A percentile compares a stretch with the other conserved stretches of the same genome.
Conservation (phyloP, 2,888 invertebrate species). For the Acanthococcus lagerstroemiae region DNA sequence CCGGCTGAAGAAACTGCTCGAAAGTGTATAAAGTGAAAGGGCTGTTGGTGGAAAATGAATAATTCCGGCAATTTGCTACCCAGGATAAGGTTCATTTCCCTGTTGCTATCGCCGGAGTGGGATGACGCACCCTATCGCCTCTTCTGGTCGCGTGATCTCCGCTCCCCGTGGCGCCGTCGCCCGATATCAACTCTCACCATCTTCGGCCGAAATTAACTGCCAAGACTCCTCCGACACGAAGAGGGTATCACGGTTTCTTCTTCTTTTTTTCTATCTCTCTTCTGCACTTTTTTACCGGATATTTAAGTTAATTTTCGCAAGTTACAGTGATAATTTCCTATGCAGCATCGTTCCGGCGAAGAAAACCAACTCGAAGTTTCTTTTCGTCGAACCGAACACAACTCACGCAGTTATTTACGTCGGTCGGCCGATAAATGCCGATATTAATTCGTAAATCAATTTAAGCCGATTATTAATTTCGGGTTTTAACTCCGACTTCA, state of each 20-base stretch:
- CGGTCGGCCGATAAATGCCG: too few relatives aligned
- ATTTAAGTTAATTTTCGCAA: too few relatives aligned
- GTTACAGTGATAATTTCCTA: too few relatives aligned
- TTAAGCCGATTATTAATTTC: neutral
- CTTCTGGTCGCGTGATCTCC: neutral
- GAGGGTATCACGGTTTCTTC: neutral
- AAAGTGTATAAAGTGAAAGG: constrained; percentile 23
- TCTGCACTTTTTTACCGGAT: too few relatives aligned
- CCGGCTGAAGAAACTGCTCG: constrained; percentile 14
- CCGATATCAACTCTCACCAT: constrained; percentile 13
- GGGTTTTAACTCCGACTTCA: too few relatives aligned
- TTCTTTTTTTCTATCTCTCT: too few relatives aligned
- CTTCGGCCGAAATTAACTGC: constrained; percentile 16
- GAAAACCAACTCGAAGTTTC: too few relatives aligned
- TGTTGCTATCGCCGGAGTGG: constrained; percentile 21
- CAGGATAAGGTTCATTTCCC: constrained; percentile 24
- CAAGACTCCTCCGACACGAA: neutral
- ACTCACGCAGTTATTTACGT: too few relatives aligned
- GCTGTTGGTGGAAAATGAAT: constrained; percentile 21
- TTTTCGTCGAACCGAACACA: too few relatives aligned
- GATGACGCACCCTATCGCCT: constrained; percentile 21
- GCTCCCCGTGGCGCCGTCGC: neutral
- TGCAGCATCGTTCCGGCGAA: too few relatives aligned
- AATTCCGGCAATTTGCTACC: constrained; percentile 24
- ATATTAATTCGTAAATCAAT: neutral